A percentile compares a stretch with the other conserved stretches of the same genome.
These are phyloP conservation scores for Caradrina kadenii DNA, from an alignment of 2,888 invertebrate genomes.

Conservation along the genomic window DNA sequence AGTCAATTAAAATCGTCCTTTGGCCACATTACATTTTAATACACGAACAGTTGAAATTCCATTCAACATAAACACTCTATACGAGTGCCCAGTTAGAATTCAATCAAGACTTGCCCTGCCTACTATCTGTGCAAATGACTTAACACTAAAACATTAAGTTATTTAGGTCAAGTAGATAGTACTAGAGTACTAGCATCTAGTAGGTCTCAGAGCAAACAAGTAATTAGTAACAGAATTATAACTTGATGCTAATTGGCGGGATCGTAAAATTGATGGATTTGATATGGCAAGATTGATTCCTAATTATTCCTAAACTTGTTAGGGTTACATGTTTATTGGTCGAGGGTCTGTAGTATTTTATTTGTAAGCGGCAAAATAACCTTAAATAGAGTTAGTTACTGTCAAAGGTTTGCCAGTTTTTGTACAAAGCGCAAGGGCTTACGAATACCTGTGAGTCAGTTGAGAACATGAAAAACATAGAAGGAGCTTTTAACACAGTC, in stretches of 20 bases:
- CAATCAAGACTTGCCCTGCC: conserved; percentile 55
- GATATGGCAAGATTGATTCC: conserved; percentile 52
- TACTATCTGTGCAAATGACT: conserved; percentile 59
- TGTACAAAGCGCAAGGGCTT: not conserved
- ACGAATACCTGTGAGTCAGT: not conserved
- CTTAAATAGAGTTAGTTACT: not conserved
- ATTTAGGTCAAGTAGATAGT: conserved; percentile 70
- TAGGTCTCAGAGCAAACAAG: conserved; percentile 70
- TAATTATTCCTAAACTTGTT: conserved; percentile 20
- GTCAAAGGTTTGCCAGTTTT: not conserved
- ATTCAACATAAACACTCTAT: conserved; percentile 19
- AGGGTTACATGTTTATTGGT: conserved; percentile 22
- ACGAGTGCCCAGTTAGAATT: conserved; percentile 42
- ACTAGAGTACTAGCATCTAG: conserved; percentile 44
- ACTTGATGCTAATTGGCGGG: conserved; percentile 70
- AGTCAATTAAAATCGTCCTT: conserved; percentile 39
- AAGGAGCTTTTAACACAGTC: not conserved
- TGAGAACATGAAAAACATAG: not conserved
- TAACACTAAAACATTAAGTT: conserved; percentile 55
- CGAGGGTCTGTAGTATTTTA: not conserved
- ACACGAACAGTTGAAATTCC: conserved; percentile 37
- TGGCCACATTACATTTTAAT: conserved; percentile 44
- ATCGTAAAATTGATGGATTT: conserved; percentile 62
- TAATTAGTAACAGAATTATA: conserved; percentile 74
- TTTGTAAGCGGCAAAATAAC: not conserved